Base-by-base conservation (phyloP, 2,113 vertebrate species). In the Globicephala melas region DNA sequence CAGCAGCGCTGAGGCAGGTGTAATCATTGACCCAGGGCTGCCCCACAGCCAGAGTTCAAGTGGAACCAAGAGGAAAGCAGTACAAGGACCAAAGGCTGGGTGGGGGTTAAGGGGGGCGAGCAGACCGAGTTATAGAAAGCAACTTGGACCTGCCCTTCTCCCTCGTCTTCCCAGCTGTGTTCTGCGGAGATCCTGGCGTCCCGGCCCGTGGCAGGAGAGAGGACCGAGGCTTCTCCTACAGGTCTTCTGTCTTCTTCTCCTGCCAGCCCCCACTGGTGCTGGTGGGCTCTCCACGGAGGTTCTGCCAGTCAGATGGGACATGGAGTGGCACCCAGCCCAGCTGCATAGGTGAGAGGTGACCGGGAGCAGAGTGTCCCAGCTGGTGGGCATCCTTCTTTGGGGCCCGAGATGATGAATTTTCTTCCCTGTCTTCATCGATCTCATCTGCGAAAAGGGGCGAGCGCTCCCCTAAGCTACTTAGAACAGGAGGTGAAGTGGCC, bases 271-370 rank as follows among this genome's bases (percentile, higher is more conserved):
- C 99, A 0, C 98, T 99, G 2, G 97, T 99, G 96, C 98, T 99
- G 81, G 99, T 99, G 97, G 99, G 99, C 0, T 99, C 99, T 0
- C 98, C 99, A 0, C 98, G 99, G 62, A 98, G 99, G 85, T 99
- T 99, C 97, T 99, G 99, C 98, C 99, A 99, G 94, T 99, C 99
- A 0, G 99, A 99, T 5, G 99, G 99, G 95, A 99, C 98, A 0
- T 99, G 99, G 99, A 99, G 99, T 15, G 99, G 99, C 28, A 99
- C 99, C 2, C 99, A 99, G 92, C 99, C 99, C 71, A 99, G 99
- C 98, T 99, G 99, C 97, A 99, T 99, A 96, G 99, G 99, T 99
- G 65, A 98, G 98, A 50, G 83, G 26, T 5, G 0, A 3, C 11
- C 41, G 13, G 84, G 23, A 8, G 21, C 20, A 26, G 36, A n/a